These are phyloP conservation scores for Frankliniella fusca DNA, from an alignment of 2,888 invertebrate species.

Conservation along the genomic window DNA sequence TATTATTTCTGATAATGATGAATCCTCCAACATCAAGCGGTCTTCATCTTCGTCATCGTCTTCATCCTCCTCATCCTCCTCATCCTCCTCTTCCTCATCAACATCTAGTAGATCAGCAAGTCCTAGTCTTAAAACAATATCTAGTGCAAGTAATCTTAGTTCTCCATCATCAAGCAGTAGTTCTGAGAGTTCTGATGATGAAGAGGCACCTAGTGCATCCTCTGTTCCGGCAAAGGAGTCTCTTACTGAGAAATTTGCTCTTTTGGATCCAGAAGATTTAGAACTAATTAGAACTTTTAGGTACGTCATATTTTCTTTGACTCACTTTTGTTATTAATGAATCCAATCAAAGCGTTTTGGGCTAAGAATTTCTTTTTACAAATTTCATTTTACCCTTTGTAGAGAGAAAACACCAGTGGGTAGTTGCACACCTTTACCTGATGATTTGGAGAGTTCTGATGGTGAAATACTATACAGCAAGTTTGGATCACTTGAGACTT, in stretches of 20 bases:
- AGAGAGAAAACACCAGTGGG: slow-evolving; percentile 44
- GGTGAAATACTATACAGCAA: not conserved
- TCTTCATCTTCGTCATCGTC: slow-evolving; percentile 30
- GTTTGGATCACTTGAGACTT: not conserved
- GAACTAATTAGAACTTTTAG: slow-evolving; percentile 13
- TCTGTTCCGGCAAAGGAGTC: not conserved
- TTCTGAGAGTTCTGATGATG: slow-evolving; percentile 12
- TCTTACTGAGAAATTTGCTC: not conserved
- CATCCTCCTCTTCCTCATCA: slow-evolving; percentile 29
- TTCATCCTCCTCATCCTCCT: slow-evolving; percentile 31
- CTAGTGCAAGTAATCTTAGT: slow-evolving; percentile 21
- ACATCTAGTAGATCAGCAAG: slow-evolving; percentile 31
- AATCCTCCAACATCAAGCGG: slow-evolving; percentile 28
- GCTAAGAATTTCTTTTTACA: not conserved
- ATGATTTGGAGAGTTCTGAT: not conserved
- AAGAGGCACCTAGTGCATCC: not conserved
- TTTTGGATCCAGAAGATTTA: slow-evolving; percentile 24
- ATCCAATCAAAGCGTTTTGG: not conserved
- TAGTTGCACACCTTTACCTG: slow-evolving; percentile 43
- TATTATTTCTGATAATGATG: slow-evolving; percentile 8
- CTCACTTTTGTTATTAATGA: slow-evolving; percentile 17
- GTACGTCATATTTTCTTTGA: slow-evolving; percentile 28
- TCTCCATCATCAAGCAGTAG: not conserved
- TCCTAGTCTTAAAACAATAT: slow-evolving; percentile 14
- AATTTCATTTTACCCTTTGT: not conserved